Percentiles rank a stretch among this genome's conserved stretches.
phyloP scores from a whole-genome alignment of 2,888 invertebrate species.

The Junonia oenone region DNA sequence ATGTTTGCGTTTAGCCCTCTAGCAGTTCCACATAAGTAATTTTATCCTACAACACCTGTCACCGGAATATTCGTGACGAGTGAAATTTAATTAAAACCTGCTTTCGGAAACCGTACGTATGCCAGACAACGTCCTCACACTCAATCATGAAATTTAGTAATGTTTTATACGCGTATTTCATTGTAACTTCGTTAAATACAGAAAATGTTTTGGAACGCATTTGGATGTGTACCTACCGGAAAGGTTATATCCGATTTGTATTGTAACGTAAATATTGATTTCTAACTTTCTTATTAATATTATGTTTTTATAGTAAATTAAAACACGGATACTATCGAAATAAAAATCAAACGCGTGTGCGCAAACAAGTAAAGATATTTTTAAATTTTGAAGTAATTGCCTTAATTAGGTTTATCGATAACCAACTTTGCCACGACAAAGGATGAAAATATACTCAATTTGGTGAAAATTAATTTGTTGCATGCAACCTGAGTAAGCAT shows the following conservation, averaged over 20 bases:
- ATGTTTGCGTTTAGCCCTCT: conserved; percentile 1
- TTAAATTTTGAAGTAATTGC: too few species aligned
- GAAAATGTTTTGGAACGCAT: too few species aligned
- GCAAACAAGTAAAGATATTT: too few species aligned
- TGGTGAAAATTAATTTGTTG: too few species aligned
- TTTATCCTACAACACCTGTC: conserved; percentile 43
- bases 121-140: conserved; percentile 19
- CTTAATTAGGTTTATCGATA: too few species aligned
- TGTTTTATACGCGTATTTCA: conserved; percentile 1
- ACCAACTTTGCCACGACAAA: too few species aligned
- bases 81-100: conserved; percentile 47
- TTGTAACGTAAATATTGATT: neutral
- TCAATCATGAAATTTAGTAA: conserved; percentile 21
- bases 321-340: too few species aligned
- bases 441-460: too few species aligned
- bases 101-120: conserved; percentile 35
- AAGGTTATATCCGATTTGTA: neutral
- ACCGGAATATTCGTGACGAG: conserved; percentile 35
- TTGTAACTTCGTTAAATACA: neutral
- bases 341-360: too few species aligned
- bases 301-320: too few species aligned
- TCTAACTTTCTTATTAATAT: too few species aligned
- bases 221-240: neutral
- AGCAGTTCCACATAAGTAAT: conserved; percentile 42
- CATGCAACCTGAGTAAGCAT: too few species aligned